Base-by-base conservation (phyloP, 2,888 invertebrate genomes). In the Anticlea derivata region DNA sequence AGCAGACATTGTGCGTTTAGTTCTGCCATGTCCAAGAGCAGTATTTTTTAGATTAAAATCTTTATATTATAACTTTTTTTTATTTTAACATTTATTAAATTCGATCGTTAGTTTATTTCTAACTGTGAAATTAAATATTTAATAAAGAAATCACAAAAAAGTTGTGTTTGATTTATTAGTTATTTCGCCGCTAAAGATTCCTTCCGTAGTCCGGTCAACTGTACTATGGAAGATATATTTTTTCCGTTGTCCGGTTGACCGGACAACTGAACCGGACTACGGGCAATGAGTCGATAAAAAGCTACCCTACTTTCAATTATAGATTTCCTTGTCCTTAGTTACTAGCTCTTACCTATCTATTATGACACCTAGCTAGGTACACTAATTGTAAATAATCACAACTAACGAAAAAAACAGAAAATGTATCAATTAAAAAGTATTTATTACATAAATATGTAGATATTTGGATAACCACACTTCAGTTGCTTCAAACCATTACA, bases 61-160 rank as follows among this genome's bases (percentile, higher is more conserved):
- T 83, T 87, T 87, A 86, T 85, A 86, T 85, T 83, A 76, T 83
- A 80, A 82, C 73, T 76, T 73, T 78, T 86, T 17, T 17, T 83
- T 75, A 83, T 81, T 86, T 83, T 86, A 87, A 86, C 84, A 84
- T 80, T 86, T 83, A 82, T 82, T 71, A 80, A 87, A 85, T 84
- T 88, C 87, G 86, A 85, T 85, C 87, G 88, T 90, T 90, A 90
- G 89, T 90, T 87, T 83, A 86, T 88, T 88, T 89, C 88, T 90
- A 90, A 90, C 89, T 88, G 76, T 89, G 86, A 89, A 88, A 78
- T 89, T 86, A 88, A 89, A 86, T 86, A 89, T 89, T 89, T 88
- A 89, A 89, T 89, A 89, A 89, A 89, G 85, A 88, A 88, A 89
- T 85, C 86, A 83, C 83, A 86, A 87, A 85, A 85, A 83, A 73